Evolutionary conservation across 1,140 invertebrate genomes (phyloP).

Genomic region (Drosophila ficusphila): DNA sequence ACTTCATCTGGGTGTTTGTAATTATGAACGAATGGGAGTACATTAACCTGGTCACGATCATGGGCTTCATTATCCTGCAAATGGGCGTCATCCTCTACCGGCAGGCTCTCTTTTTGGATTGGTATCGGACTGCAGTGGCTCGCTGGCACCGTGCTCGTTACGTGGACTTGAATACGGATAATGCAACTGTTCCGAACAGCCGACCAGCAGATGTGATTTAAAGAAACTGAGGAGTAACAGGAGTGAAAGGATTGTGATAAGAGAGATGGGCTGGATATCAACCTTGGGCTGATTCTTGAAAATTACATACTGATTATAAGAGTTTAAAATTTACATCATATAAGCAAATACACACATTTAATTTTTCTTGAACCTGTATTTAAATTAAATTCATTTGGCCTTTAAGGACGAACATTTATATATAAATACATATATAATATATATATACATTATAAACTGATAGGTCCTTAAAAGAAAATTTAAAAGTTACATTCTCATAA

Average conservation of each 20-base stretch:
- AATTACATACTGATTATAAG: constrained; percentile 40
- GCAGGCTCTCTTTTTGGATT: constrained; percentile 86
- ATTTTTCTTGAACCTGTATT: neutral
- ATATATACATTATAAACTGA: too few species aligned
- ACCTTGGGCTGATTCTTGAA: constrained; percentile 46
- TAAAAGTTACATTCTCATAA: too few species aligned
- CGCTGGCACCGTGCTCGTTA: constrained; percentile 66
- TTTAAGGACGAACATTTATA: too few species aligned
- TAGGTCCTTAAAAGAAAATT: too few species aligned
- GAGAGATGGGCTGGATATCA: constrained; percentile 45
- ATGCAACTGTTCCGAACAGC: constrained; percentile 46
- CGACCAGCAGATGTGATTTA: constrained; percentile 75
- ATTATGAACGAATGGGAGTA: constrained; percentile 90
- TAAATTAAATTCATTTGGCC: neutral
- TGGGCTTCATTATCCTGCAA: constrained; percentile 90
- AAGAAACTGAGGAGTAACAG: neutral
- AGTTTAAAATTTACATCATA: constrained; percentile 14
- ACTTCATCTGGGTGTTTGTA: constrained; percentile 95
- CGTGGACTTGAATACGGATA: constrained; percentile 48
- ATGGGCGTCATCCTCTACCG: constrained; percentile 92
- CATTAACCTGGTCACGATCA: constrained; percentile 92
- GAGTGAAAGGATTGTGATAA: constrained; percentile 58
- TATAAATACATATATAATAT: too few species aligned
- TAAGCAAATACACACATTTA: constrained; percentile 16
- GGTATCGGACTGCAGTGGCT: constrained; percentile 61